phyloP scores from a whole-genome alignment of 1,140 invertebrate species.

The Trypoxylus dichotomus region DNA sequence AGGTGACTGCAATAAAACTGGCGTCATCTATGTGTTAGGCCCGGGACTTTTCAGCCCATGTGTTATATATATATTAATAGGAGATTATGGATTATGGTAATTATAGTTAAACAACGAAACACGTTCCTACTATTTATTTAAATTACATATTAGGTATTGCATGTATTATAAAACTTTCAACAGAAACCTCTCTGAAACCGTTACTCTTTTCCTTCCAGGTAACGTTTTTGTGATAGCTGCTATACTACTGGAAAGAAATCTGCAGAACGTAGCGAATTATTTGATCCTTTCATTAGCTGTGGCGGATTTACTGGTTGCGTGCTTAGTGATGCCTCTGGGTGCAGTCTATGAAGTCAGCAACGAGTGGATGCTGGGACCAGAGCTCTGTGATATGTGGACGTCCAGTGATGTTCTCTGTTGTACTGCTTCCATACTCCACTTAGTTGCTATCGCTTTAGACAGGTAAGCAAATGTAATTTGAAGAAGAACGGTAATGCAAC shows the following conservation, averaged over 20 bases:
- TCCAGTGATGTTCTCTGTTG: constrained; percentile 90
- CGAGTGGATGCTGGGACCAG: constrained; percentile 80
- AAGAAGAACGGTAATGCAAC: no score
- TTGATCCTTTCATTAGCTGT: constrained; percentile 84
- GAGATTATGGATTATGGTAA: no score
- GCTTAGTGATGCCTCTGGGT: constrained; percentile 83
- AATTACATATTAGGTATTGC: no score
- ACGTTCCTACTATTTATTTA: no score
- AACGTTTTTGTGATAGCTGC: constrained; percentile 96
- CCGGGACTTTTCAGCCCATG: no score
- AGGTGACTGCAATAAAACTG: no score
- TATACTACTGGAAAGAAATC: constrained; percentile 83
- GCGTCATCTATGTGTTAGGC: no score
- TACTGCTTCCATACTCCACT: constrained; percentile 90
- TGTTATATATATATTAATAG: no score
- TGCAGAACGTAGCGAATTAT: constrained; percentile 86
- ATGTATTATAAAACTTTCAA: no score
- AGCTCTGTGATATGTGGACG: constrained; percentile 92
- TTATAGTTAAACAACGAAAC: no score
- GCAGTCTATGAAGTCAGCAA: constrained; percentile 71
- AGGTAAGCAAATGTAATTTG: constrained; percentile 59
- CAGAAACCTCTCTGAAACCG: no score
- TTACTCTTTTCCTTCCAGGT: constrained; percentile 60
- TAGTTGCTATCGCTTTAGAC: constrained; percentile 94
- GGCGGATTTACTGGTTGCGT: constrained; percentile 83